A percentile compares a stretch with the other conserved stretches of the same genome.
Evolutionary conservation across 2,113 vertebrate genomes (phyloP).

Genomic region (Nibea albiflora): DNA sequence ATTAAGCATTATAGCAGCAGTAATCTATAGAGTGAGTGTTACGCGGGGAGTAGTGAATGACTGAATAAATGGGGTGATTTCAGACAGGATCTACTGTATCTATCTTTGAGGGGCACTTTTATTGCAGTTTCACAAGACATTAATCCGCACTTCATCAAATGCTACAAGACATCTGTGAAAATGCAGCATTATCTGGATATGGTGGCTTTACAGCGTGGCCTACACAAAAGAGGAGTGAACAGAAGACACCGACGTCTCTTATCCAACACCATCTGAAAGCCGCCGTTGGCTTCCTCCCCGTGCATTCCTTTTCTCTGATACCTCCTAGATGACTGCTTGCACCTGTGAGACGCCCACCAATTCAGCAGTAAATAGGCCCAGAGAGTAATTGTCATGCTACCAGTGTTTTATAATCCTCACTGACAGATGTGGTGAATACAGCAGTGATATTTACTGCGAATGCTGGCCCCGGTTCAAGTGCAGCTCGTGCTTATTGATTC

Average conservation of each 20-base stretch:
- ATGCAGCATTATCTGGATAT: not conserved
- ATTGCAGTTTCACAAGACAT: not conserved
- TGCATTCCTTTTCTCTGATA: slow-evolving; percentile 50
- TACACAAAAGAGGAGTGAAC: not conserved
- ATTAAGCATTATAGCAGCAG: not conserved
- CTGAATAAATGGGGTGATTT: not conserved
- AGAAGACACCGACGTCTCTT: slow-evolving; percentile 4
- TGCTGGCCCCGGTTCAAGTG: slow-evolving; percentile 2
- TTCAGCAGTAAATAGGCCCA: slow-evolving; percentile 15
- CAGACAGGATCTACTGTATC: not conserved
- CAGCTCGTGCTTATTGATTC: slow-evolving; percentile 5
- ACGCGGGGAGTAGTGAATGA: not conserved
- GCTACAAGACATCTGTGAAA: not conserved
- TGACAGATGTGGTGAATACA: slow-evolving; percentile 45
- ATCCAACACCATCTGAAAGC: slow-evolving; percentile 34
- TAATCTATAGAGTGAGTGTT: not conserved
- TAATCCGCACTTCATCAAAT: slow-evolving; percentile 4
- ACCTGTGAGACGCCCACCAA: slow-evolving; percentile 48
- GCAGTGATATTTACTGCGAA: not conserved
- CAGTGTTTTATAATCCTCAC: slow-evolving; percentile 35
- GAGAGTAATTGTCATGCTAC: slow-evolving; percentile 38
- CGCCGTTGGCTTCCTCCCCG: slow-evolving; percentile 20
- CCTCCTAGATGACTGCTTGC: slow-evolving; percentile 35
- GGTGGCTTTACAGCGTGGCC: not conserved
- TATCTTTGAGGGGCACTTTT: not conserved